Evolutionary conservation across 2,113 vertebrate species (phyloP), one percentile per base, ranked within the genome.

Genomic region (Cacatua alba): DNA sequence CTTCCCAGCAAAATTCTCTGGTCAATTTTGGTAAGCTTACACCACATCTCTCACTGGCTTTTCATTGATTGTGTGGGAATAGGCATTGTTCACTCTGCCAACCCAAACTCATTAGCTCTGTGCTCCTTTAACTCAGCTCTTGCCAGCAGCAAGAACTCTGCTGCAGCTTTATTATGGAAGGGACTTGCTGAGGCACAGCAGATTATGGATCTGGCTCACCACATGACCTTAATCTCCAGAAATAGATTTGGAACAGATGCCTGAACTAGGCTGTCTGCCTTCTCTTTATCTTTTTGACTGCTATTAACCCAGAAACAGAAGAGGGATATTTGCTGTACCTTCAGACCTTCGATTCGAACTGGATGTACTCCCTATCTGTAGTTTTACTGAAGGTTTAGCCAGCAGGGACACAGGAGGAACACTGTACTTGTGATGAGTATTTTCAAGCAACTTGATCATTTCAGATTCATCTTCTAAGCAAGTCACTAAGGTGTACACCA

Each of bases 361-460:
- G 86, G 90, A 52, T 16, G 90, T 49, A 78, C 70, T 83, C 86
- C 84, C 94, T 28, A 68, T 13, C 60, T 85, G 92, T 15, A 94
- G 97, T 80, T 92, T 98, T 94, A 94, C 98, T 3, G 88, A 72
- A 17, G 96, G 35, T 7, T 90, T 6, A 28, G 96, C 51, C 13
- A 97, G 90, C 53, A 98, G 57, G n/a, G 98, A 95, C 62, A 98
- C 75, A 9, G 98, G 98, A 48, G 98, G 98, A 37, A 87, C 76
- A 77, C 99, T 99, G 60, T 99, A 99, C 90, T 99, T 99, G 96
- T 99, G 99, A 82, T 99, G 98, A 46, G 95, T 94, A 53, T 95
- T 97, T 75, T 95, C 95, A 84, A 99, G 97, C 65, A 99, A 94
- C 62, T 98, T 96, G 4, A 84, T 97, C 94, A 99, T 97, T 87